Evolutionary conservation across 2,888 invertebrate species (phyloP).

Genomic region (Nomada ruficornis): DNA sequence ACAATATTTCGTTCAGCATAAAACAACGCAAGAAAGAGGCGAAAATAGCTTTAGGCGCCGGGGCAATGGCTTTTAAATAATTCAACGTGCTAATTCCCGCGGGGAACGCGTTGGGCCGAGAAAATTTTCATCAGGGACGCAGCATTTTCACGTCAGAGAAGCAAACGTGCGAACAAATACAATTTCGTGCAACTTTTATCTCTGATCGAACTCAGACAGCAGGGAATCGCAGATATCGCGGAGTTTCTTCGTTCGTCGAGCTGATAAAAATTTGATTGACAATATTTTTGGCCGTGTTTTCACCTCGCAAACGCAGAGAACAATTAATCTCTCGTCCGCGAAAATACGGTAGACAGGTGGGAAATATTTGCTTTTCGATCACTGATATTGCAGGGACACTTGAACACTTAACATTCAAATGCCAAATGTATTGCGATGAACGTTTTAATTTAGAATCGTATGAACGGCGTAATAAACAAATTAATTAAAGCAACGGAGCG

Average conservation of each 20-base stretch:
- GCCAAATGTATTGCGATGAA: neutral
- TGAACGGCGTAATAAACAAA: neutral
- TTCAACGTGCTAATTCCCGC: slow-evolving; percentile 6
- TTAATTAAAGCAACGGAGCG: neutral
- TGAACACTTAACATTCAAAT: neutral
- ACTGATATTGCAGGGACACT: neutral
- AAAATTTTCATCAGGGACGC: slow-evolving; percentile 1
- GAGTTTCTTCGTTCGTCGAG: no score
- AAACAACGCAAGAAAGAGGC: no score
- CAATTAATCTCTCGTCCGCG: neutral
- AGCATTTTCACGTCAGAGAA: neutral
- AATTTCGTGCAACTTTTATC: no score
- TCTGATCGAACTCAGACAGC: no score
- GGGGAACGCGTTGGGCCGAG: neutral
- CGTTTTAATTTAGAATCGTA: neutral
- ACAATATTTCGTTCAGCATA: neutral
- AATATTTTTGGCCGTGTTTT: no score
- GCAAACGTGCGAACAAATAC: neutral
- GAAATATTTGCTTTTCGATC: neutral
- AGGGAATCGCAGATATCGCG: no score
- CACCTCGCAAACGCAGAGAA: neutral
- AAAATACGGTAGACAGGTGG: neutral
- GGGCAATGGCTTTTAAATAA: slow-evolving; percentile 16
- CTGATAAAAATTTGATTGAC: no score
- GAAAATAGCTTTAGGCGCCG: neutral